These are phyloP conservation scores for Fukomys damarensis DNA, from an alignment of 2,113 vertebrate species.

Conservation along the genomic window DNA sequence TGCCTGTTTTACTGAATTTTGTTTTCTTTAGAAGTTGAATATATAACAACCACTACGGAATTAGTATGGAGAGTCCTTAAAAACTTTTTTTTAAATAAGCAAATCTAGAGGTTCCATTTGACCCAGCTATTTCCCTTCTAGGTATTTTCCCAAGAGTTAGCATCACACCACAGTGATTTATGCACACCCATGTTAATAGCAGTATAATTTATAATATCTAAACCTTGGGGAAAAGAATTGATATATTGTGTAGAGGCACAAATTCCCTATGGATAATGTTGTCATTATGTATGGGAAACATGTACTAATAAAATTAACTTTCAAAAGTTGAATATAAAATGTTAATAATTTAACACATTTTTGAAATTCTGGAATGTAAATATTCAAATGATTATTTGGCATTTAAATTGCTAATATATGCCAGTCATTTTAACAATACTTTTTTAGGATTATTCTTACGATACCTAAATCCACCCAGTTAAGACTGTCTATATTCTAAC, in stretches of 20 bases:
- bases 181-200: neutral
- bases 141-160: neutral
- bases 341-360: neutral
- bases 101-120: neutral
- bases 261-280: neutral
- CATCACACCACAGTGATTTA: neutral
- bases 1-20: neutral
- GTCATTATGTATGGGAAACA: neutral
- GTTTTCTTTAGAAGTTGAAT: neutral
- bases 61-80: neutral
- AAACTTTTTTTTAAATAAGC: neutral
- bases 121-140: neutral
- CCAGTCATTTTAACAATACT: neutral
- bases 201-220: neutral
- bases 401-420: neutral
- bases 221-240: neutral
- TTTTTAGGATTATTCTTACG: neutral
- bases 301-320: neutral
- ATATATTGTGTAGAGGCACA: neutral
- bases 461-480: neutral
- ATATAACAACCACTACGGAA: neutral
- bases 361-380: neutral
- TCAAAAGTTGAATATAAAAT: neutral
- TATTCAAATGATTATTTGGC: neutral
- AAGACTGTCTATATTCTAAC: neutral